Conservation (phyloP, 1,140 invertebrate species). For the Cephus cinctus region DNA sequence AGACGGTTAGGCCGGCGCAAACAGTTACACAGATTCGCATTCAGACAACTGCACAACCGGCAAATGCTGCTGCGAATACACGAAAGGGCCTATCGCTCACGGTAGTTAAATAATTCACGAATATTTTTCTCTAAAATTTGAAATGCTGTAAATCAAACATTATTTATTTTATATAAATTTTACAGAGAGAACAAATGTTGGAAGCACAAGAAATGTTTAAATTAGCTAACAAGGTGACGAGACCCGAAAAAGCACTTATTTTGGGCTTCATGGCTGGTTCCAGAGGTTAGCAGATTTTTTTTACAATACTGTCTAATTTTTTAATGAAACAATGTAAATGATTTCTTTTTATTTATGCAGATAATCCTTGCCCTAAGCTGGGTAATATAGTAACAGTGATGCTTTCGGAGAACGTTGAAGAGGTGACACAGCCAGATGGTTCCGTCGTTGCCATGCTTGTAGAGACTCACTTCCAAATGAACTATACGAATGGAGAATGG, state of each 20-base stretch:
- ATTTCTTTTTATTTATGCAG: slow-evolving; percentile 59
- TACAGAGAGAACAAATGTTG: slow-evolving; percentile 90
- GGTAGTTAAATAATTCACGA: slow-evolving; percentile 52
- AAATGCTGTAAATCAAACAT: slow-evolving; percentile 7
- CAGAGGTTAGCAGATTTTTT: slow-evolving; percentile 61
- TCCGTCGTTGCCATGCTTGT: slow-evolving; percentile 74
- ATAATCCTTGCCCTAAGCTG: slow-evolving; percentile 92
- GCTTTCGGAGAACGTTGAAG: slow-evolving; percentile 84
- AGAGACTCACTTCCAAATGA: slow-evolving; percentile 96
- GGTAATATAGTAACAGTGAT: slow-evolving; percentile 92
- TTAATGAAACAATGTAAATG: not conserved
- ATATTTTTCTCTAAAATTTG: not conserved
- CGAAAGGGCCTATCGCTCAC: slow-evolving; percentile 77
- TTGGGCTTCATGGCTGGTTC: slow-evolving; percentile 97
- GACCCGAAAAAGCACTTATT: slow-evolving; percentile 95
- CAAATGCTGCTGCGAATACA: slow-evolving; percentile 58
- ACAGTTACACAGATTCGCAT: slow-evolving; percentile 60
- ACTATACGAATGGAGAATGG: slow-evolving; percentile 93
- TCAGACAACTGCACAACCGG: slow-evolving; percentile 53
- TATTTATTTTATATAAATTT: slow-evolving; percentile 21
- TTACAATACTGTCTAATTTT: not conserved
- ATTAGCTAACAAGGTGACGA: slow-evolving; percentile 91
- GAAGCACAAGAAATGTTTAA: slow-evolving; percentile 98
- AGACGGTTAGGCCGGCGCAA: slow-evolving; percentile 53
- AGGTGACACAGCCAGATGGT: slow-evolving; percentile 73